Percentiles rank a stretch among this genome's conserved stretches.
Evolutionary conservation across 2,113 vertebrate species (phyloP).

Genomic region (Bungarus multicinctus): DNA sequence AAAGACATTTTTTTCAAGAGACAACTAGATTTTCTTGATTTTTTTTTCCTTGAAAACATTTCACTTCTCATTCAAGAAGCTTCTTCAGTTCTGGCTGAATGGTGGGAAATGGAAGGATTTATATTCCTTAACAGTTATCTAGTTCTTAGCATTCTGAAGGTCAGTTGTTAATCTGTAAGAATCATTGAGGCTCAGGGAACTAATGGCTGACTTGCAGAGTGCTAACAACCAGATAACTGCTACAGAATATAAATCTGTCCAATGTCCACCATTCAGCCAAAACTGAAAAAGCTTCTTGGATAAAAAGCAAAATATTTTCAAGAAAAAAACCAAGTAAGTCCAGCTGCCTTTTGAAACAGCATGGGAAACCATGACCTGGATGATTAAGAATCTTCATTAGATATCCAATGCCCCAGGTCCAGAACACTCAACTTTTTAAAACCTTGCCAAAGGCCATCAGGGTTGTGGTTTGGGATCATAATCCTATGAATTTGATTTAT

Average conservation of each 20-base stretch:
- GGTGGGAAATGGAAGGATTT: background rate
- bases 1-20: background rate
- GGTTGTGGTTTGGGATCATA: background rate
- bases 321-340: background rate
- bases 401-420: background rate
- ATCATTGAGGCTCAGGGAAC: background rate
- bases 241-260: background rate
- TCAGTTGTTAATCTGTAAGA: background rate
- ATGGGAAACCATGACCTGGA: background rate
- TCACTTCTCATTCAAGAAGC: background rate
- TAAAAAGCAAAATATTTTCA: background rate
- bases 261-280: background rate
- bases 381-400: background rate
- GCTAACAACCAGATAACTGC: background rate
- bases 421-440: background rate
- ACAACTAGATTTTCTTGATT: background rate
- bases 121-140: background rate
- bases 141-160: background rate
- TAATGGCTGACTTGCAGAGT: background rate
- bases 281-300: background rate
- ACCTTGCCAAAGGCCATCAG: background rate
- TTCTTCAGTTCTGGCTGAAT: background rate
- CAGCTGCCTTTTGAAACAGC: background rate
- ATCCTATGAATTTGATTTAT: background rate
- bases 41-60: background rate